A percentile compares a stretch with the other conserved stretches of the same genome.
These are phyloP conservation scores for Tethya wilhelma DNA, from an alignment of 37 sponge, comb jelly and placozoan genomes.

Conservation along the genomic window DNA sequence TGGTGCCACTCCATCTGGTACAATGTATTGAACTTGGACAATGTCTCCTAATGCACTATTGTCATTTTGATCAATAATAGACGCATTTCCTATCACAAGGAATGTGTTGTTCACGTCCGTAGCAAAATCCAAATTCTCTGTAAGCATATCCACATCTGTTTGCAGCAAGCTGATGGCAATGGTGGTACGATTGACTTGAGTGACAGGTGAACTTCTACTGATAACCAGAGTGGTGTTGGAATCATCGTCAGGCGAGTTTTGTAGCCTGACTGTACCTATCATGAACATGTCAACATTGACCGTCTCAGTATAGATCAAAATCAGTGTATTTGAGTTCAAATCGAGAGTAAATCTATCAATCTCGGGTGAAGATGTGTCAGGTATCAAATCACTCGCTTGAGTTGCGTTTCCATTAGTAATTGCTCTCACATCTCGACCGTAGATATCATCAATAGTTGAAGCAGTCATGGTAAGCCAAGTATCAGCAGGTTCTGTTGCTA, in stretches of 20 bases:
- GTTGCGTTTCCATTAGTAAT: constrained; percentile 75
- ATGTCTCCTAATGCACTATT: constrained; percentile 34
- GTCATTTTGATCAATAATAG: constrained; percentile 47
- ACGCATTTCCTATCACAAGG: constrained; percentile 29
- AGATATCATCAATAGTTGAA: constrained; percentile 70
- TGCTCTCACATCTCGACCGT: constrained; percentile 54
- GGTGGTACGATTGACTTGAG: constrained; percentile 23
- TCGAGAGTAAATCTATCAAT: constrained; percentile 65
- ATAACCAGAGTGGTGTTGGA: constrained; percentile 29
- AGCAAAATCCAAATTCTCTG: constrained; percentile 67
- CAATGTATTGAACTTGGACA: constrained; percentile 30
- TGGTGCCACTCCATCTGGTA: constrained; percentile 48
- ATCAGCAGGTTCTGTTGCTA: constrained; percentile 64
- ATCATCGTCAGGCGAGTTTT: constrained; percentile 17
- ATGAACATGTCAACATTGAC: constrained; percentile 34
- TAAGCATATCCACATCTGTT: constrained; percentile 71
- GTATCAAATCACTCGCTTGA: constrained; percentile 43
- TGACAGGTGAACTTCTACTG: constrained; percentile 11
- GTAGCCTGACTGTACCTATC: constrained; percentile 40
- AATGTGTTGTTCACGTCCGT: constrained; percentile 54
- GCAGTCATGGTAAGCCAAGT: constrained; percentile 77
- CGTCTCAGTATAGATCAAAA: constrained; percentile 77
- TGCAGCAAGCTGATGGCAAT: constrained; percentile 50
- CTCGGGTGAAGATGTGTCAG: constrained; percentile 65
- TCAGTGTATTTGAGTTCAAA: constrained; percentile 56